Evolutionary conservation across 2,888 invertebrate genomes (phyloP), one percentile per base, ranked within the genome.

Genomic region (Scrobipalpa costella): DNA sequence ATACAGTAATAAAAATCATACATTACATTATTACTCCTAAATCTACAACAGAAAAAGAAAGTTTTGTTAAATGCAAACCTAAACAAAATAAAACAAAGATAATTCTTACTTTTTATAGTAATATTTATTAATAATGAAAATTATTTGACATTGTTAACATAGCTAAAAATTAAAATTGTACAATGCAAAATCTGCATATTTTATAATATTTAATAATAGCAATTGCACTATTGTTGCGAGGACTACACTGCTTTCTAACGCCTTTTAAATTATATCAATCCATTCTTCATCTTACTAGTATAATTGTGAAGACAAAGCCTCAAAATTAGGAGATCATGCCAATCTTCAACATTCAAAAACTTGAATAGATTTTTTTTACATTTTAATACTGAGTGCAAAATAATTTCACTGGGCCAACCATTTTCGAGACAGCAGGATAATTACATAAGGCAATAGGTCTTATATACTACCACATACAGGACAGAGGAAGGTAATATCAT

Each of bases 201-300:
- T 88, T 89, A 88, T 84, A 80, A 81, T 76, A 74, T 76, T 81
- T 81, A 76, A 75, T 81, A 73, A 81, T 83, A 86, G 88, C 85
- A 85, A 90, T 91, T 91, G 90, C 90, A 90, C 90, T 90, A 88
- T 88, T 88, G 85, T 87, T 89, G 89, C 88, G 87, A 89, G 90
- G 90, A 87, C 87, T 90, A 90, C 84, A 86, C 86, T 86, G 87
- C 85, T 82, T 81, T 86, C 87, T 86, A 79, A 81, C 81, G 80
- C 75, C 78, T 80, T 77, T 81, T 77, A 81, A 82, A 78, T 80
- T 75, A 82, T 76, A 80, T 80, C 76, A 83, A 80, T 82, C 80
- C 74, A 81, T 81, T 79, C 71, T 79, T 40, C 83, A 80, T 83
- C 84, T 80, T 80, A 81, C 72, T 73, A 76, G 66, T 68, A 73